Evolutionary conservation across 2,113 vertebrate genomes (phyloP).

Genomic region (Microtus pennsylvanicus): DNA sequence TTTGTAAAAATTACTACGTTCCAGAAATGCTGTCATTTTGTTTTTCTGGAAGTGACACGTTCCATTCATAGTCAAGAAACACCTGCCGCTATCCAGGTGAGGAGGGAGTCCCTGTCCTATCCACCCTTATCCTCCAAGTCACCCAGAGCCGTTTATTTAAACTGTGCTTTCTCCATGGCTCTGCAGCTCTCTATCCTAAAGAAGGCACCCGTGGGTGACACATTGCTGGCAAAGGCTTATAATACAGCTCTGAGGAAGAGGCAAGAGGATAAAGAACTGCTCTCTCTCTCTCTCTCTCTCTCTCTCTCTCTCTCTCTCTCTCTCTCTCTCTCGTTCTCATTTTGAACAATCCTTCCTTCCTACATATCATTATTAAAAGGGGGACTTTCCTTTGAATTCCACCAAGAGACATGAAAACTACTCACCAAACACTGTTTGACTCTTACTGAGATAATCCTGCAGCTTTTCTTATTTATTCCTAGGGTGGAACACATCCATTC

Average conservation of each 20-base stretch:
- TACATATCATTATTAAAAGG: background rate
- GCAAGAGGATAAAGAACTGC: too few species aligned
- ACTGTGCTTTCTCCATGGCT: background rate
- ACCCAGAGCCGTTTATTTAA: background rate
- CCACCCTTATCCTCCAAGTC: background rate
- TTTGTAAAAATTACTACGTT: background rate
- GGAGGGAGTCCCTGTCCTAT: background rate
- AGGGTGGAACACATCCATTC: background rate
- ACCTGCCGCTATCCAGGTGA: too few species aligned
- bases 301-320: background rate
- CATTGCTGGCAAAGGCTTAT: background rate
- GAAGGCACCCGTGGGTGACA: background rate
- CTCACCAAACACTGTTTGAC: background rate
- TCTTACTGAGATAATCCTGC: background rate
- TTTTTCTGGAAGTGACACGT: background rate
- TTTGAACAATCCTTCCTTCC: background rate
- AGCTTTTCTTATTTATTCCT: background rate
- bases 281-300: background rate
- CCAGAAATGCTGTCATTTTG: background rate
- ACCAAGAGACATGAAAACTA: background rate
- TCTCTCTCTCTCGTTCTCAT: background rate
- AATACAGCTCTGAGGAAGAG: background rate
- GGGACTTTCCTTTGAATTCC: background rate
- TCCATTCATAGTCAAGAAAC: background rate
- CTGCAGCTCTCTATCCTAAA: background rate